Evolutionary conservation across 2,113 vertebrate genomes (phyloP).

Genomic region (Dolichotis patagonum): DNA sequence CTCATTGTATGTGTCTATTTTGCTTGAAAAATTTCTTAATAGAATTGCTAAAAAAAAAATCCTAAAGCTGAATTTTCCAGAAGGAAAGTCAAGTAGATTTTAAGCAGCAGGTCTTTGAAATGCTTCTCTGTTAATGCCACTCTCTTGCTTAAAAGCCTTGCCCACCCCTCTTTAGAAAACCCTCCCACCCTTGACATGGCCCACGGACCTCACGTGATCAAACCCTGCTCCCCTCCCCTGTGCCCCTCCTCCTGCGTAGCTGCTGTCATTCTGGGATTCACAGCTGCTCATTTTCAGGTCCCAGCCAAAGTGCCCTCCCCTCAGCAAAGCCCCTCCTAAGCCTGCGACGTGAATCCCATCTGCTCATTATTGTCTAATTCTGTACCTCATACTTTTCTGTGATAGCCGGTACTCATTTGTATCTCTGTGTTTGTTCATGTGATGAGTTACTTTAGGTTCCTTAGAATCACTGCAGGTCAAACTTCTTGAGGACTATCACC

Average conservation of each 20-base stretch:
- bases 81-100: neutral
- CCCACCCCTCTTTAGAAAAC: neutral
- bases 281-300: neutral
- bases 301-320: neutral
- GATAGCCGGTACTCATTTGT: neutral
- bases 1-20: slow-evolving; percentile 38
- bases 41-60: neutral
- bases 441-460: neutral
- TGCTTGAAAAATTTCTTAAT: neutral
- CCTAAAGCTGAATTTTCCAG: neutral
- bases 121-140: neutral
- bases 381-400: neutral
- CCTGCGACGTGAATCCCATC: neutral
- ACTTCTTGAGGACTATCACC: neutral
- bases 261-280: neutral
- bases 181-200: neutral
- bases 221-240: neutral
- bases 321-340: neutral
- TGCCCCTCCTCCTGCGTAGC: neutral
- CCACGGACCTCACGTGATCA: accelerated
- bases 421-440: neutral
- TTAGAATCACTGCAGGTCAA: neutral
- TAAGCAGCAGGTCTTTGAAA: slow-evolving; percentile 5
- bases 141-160: neutral
- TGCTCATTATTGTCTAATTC: neutral